Evolutionary conservation across 1,140 invertebrate genomes (phyloP).

Genomic region (Calephelis virginiensis): DNA sequence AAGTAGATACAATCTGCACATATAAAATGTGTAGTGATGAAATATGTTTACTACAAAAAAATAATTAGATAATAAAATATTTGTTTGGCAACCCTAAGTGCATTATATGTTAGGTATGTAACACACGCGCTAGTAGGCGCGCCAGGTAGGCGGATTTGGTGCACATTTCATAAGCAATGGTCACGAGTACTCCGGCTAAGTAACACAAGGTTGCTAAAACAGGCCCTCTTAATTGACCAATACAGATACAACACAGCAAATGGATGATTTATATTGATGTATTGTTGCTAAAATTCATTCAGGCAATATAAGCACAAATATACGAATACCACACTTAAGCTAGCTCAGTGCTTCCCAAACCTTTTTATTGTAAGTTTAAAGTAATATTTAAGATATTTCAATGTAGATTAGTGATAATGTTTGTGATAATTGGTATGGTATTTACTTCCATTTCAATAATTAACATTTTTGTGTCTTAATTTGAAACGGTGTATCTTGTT

Average conservation of each 20-base stretch:
- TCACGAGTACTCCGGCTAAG: slow-evolving; percentile 29
- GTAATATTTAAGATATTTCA: no score
- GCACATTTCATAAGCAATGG: slow-evolving; percentile 37
- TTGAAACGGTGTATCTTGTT: no score
- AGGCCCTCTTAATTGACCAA: slow-evolving; percentile 27
- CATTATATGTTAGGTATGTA: slow-evolving; percentile 31
- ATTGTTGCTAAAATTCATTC: slow-evolving; percentile 1
- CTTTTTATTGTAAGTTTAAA: no score
- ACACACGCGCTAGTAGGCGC: slow-evolving; percentile 30
- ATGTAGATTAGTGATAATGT: no score
- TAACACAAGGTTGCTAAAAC: slow-evolving; percentile 30
- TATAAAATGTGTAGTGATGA: no score
- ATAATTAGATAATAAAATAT: background rate
- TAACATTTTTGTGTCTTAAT: no score
- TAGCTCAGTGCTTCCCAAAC: no score
- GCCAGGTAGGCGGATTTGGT: slow-evolving; percentile 34
- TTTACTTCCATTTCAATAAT: no score
- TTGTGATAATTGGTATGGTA: no score
- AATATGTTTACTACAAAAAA: no score
- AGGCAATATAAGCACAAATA: background rate
- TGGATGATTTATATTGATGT: slow-evolving; percentile 11
- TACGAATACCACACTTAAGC: background rate
- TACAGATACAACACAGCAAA: slow-evolving; percentile 5
- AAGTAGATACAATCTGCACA: no score
- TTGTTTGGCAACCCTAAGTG: background rate